These are phyloP conservation scores for Neolamprologus caudopunctatus DNA, from an alignment of 2,113 vertebrate genomes.

Conservation along the genomic window DNA sequence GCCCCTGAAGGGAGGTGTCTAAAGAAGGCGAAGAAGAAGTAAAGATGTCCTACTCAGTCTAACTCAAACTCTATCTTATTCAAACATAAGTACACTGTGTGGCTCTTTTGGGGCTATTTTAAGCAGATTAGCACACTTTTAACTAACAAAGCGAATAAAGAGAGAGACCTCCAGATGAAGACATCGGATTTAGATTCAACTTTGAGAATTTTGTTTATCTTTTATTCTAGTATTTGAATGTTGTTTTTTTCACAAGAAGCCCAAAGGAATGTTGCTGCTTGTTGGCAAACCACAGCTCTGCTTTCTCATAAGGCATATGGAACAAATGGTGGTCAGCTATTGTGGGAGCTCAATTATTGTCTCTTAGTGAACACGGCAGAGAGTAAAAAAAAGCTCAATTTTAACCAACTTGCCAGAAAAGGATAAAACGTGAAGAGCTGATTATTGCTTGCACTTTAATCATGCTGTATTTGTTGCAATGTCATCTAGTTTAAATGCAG, in stretches of 20 bases:
- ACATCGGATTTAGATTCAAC: background rate
- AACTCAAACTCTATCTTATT: background rate
- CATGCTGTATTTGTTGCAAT: background rate
- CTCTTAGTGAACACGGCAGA: background rate
- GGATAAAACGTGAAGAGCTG: background rate
- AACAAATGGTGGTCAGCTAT: background rate
- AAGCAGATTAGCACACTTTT: background rate
- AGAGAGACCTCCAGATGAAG: background rate
- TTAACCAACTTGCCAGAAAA: background rate
- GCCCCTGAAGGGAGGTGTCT: background rate
- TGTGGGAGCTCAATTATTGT: background rate
- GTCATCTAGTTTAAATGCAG: background rate
- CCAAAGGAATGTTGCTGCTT: background rate
- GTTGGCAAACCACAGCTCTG: background rate
- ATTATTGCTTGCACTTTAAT: background rate
- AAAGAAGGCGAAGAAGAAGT: background rate
- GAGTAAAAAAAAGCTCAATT: background rate
- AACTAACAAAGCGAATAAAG: background rate
- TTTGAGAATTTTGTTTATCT: background rate
- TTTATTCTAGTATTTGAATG: background rate
- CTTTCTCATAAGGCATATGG: background rate
- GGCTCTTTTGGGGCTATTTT: background rate
- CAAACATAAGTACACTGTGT: background rate
- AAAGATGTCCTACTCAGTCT: background rate
- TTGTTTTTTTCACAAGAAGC: background rate